Evolutionary conservation across 2,113 vertebrate species (phyloP).

Genomic region (Anoura caudifer): DNA sequence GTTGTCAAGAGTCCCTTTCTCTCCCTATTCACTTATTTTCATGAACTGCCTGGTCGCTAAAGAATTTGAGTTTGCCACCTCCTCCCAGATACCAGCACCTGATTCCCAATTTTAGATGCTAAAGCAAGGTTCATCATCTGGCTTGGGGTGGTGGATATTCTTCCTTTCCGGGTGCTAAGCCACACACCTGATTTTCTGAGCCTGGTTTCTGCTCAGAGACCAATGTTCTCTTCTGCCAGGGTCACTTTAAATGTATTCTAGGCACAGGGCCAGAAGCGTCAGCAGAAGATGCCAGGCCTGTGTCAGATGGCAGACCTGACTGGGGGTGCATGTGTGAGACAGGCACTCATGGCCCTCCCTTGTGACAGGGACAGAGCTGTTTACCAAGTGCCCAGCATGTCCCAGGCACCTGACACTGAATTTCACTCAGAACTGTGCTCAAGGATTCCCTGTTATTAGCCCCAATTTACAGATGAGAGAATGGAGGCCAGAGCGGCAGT

Average conservation of each 20-base stretch:
- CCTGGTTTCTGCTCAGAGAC: constrained; percentile 3
- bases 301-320: background rate
- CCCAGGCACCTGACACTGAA: background rate
- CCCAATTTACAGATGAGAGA: background rate
- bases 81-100: background rate
- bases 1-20: background rate
- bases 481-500: background rate
- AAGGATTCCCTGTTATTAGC: background rate
- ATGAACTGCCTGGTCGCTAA: background rate
- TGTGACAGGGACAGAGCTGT: background rate
- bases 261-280: background rate
- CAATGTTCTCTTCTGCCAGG: background rate
- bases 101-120: constrained; percentile 30
- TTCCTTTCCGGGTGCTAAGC: background rate
- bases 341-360: background rate
- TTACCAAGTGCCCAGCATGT: background rate
- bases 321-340: background rate
- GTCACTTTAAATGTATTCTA: constrained; percentile 32
- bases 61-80: background rate
- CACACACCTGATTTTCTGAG: constrained; percentile 38
- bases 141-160: background rate
- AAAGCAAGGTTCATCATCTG: constrained; percentile 38
- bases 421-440: background rate
- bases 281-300: background rate
- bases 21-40: background rate